Conservation (phyloP, 2,888 invertebrate species). For the Cataglyphis altisquamis region DNA sequence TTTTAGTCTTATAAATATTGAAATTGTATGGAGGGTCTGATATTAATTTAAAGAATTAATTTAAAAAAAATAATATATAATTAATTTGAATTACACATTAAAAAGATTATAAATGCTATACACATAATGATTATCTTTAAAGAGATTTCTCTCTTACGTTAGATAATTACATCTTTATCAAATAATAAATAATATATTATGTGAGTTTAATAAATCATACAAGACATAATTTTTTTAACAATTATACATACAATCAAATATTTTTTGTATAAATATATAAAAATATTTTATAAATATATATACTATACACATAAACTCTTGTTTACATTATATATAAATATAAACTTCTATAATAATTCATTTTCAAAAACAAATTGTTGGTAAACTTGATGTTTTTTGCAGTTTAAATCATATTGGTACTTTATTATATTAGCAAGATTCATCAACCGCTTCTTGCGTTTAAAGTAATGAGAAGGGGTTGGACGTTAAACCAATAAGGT, state of each 20-base stretch:
- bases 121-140: background rate
- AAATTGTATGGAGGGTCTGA: background rate
- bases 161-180: background rate
- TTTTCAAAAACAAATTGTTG: background rate
- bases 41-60: background rate
- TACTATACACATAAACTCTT: background rate
- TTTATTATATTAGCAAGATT: conserved; percentile 2
- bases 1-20: background rate
- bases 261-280: background rate
- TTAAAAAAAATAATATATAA: background rate
- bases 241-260: background rate
- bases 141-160: background rate
- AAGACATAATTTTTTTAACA: background rate
- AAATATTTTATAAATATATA: background rate
- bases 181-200: background rate
- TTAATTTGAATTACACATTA: background rate
- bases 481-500: conserved; percentile 26
- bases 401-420: background rate
- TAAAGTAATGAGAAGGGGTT: conserved; percentile 13
- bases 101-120: background rate
- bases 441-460: conserved; percentile 28
- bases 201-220: background rate
- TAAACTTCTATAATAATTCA: background rate
- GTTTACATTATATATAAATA: background rate
- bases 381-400: background rate